Conservation (phyloP, 2,888 invertebrate species). For the Meta bourneti region DNA sequence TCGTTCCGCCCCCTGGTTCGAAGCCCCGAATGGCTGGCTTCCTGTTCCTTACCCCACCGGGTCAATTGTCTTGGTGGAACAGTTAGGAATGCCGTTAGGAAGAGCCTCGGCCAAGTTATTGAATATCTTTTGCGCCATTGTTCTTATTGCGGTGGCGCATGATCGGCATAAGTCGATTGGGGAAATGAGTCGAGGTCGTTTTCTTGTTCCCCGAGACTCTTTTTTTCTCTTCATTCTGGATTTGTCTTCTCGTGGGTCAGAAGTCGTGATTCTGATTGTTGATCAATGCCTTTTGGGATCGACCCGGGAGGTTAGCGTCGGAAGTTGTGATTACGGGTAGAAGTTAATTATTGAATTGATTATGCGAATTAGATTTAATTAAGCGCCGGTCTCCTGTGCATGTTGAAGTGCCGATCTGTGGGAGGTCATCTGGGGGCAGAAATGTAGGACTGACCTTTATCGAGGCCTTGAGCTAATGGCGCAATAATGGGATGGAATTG, state of each 20-base stretch:
- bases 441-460: background rate
- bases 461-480: background rate
- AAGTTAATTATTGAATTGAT: conserved; percentile 23
- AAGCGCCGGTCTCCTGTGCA: background rate
- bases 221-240: too few relatives aligned
- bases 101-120: conserved; percentile 56
- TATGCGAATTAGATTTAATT: conserved; percentile 21
- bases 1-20: background rate
- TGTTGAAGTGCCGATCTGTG: background rate
- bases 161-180: conserved; percentile 32
- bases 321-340: conserved; percentile 22
- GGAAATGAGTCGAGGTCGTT: background rate
- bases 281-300: conserved; percentile 18
- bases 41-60: conserved; percentile 45
- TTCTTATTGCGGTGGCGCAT: conserved; percentile 45
- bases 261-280: background rate
- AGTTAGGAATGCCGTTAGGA: conserved; percentile 41
- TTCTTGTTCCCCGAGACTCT: background rate
- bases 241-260: conserved; percentile 7
- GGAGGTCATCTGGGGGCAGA: background rate
- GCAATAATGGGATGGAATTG: background rate
- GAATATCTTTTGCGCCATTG: conserved; percentile 47
- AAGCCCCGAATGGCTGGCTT: conserved; percentile 2
- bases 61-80: conserved; percentile 48
- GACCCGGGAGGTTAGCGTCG: conserved; percentile 38